phyloP scores from a whole-genome alignment of 2,888 invertebrate species.

The Mesopsocus fuscifrons region DNA sequence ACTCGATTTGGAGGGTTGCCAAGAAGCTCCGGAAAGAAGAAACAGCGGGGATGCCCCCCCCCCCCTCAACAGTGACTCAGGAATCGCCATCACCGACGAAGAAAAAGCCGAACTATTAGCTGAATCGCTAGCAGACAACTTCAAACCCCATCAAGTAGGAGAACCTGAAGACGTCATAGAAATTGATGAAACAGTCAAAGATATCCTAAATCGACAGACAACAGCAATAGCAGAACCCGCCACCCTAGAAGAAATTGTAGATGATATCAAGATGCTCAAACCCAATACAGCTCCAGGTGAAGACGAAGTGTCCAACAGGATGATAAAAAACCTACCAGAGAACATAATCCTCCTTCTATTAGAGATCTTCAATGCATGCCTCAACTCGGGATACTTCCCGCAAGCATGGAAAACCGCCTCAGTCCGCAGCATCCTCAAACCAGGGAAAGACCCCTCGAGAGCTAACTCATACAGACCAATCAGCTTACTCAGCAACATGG shows the following conservation, averaged over 20 bases:
- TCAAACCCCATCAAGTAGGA: neutral
- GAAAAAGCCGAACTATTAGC: neutral
- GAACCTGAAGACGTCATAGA: neutral
- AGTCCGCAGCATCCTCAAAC: slow-evolving; percentile 17
- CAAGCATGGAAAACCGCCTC: slow-evolving; percentile 17
- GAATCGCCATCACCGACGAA: neutral
- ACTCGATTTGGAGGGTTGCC: neutral
- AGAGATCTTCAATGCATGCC: slow-evolving; percentile 9
- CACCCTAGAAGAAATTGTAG: neutral
- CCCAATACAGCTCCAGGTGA: neutral
- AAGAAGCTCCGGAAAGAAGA: neutral
- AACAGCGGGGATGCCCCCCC: neutral
- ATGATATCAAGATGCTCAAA: neutral
- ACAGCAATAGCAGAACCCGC: neutral
- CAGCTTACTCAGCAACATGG: slow-evolving; percentile 17
- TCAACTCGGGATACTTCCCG: slow-evolving; percentile 15
- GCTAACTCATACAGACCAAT: slow-evolving; percentile 18
- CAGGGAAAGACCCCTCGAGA: slow-evolving; percentile 15
- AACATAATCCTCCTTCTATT: neutral
- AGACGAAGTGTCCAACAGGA: neutral
- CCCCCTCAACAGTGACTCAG: neutral
- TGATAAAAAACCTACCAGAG: neutral
- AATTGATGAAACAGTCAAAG: neutral
- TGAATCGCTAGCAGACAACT: neutral
- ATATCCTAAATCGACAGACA: neutral